phyloP scores from a whole-genome alignment of 2,113 vertebrate species.

The Cyphomyrus plagiostoma region DNA sequence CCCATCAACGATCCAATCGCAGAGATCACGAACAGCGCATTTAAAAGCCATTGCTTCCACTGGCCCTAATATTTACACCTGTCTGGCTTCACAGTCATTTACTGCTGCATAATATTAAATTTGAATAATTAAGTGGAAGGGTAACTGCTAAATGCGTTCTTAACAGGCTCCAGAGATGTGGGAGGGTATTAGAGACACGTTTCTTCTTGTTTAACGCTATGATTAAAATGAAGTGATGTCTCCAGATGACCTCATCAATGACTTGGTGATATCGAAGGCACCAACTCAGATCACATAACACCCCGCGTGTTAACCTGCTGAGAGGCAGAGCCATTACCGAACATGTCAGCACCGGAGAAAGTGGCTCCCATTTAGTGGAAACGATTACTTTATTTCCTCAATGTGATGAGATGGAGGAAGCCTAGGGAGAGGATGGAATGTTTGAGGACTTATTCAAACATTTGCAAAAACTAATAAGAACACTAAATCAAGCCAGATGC shows the following conservation, averaged over 20 bases:
- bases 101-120: conserved; percentile 35
- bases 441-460: conserved; percentile 95
- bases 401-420: conserved; percentile 77
- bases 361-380: conserved; percentile 85
- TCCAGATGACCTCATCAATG: conserved; percentile 69
- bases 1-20: conserved; percentile 4
- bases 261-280: conserved; percentile 72
- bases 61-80: conserved; percentile 30
- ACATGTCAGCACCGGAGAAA: conserved; percentile 83
- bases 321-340: conserved; percentile 82
- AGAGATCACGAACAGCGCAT: conserved; percentile 23
- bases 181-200: conserved; percentile 77
- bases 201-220: conserved; percentile 77
- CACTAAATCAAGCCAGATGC: conserved; percentile 88
- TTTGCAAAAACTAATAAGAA: conserved; percentile 92
- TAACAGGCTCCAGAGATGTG: conserved; percentile 75
- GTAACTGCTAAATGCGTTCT: conserved; percentile 66
- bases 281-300: conserved; percentile 67
- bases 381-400: conserved; percentile 90
- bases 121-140: conserved; percentile 44
- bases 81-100: conserved; percentile 36
- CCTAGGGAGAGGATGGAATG: conserved; percentile 82
- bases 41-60: conserved; percentile 23
- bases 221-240: conserved; percentile 85
- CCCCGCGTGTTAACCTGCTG: conserved; percentile 81